A percentile compares a stretch with the other conserved stretches of the same genome.
phyloP scores from a whole-genome alignment of 1,140 invertebrate species.

The Wasmannia auropunctata region DNA sequence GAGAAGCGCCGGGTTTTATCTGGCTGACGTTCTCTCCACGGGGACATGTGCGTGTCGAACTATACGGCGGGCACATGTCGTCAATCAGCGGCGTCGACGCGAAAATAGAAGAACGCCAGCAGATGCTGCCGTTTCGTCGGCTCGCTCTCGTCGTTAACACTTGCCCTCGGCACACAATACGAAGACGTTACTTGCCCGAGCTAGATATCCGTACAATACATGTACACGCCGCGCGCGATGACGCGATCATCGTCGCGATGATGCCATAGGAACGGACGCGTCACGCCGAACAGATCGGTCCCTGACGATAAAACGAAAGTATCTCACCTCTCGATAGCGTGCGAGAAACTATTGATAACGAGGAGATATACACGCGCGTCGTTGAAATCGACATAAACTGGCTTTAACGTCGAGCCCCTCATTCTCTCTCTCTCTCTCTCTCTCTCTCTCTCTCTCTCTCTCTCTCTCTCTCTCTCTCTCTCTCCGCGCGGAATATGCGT shows the following conservation, averaged over 20 bases:
- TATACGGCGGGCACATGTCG: conserved; percentile 51
- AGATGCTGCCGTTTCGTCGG: conserved; percentile 42
- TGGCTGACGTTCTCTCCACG: neutral
- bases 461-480: no score
- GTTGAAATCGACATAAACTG: neutral
- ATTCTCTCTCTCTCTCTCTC: no score
- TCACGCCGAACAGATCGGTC: neutral
- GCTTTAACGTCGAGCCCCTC: neutral
- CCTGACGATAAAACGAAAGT: neutral
- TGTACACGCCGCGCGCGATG: neutral
- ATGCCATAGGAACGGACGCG: neutral
- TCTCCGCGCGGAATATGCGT: no score
- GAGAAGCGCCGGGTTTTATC: conserved; percentile 51
- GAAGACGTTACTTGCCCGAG: neutral
- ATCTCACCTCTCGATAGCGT: neutral
- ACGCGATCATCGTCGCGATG: conserved; percentile 23
- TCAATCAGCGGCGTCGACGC: conserved; percentile 63
- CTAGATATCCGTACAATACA: neutral
- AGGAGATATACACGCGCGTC: neutral
- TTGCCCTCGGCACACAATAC: conserved; percentile 2
- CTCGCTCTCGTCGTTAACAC: conserved; percentile 50
- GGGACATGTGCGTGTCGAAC: conserved; percentile 39
- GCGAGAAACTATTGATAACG: neutral
- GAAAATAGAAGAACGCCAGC: conserved; percentile 64
- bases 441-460: no score